Evolutionary conservation across 2,113 vertebrate genomes (phyloP).

Genomic region (Penelope pileata): DNA sequence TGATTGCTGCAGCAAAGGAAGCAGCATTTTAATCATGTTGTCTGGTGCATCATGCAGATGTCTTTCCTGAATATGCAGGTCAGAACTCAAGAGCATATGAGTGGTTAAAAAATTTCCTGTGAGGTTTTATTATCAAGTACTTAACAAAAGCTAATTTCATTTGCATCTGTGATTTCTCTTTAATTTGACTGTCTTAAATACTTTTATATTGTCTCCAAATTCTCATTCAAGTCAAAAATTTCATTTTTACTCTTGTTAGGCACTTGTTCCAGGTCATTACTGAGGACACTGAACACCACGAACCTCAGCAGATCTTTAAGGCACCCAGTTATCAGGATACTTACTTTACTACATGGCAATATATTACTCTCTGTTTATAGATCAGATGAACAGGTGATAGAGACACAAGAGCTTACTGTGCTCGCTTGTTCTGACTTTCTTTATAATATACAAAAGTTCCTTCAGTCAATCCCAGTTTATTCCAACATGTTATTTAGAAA

Average conservation of each 20-base stretch:
- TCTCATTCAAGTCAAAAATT: background rate
- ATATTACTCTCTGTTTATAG: background rate
- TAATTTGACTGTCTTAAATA: background rate
- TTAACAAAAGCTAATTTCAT: background rate
- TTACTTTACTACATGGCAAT: background rate
- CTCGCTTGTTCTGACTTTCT: conserved; percentile 16
- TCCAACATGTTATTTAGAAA: conserved; percentile 24
- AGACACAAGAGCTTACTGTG: background rate
- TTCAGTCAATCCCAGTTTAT: conserved; percentile 24
- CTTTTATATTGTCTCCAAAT: background rate
- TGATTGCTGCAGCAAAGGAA: background rate
- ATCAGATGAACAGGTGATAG: background rate
- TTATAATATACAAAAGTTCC: background rate
- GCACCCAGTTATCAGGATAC: background rate
- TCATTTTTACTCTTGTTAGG: background rate
- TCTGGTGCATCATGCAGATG: background rate
- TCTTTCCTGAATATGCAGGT: background rate
- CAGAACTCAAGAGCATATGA: background rate
- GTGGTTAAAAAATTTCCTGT: background rate
- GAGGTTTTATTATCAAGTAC: background rate
- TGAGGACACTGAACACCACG: background rate
- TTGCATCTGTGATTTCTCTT: background rate
- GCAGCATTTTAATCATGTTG: background rate
- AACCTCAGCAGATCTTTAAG: background rate
- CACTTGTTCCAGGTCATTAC: background rate